phyloP scores from a whole-genome alignment of 2,888 invertebrate genomes.

The Gymnocheta viridis region DNA sequence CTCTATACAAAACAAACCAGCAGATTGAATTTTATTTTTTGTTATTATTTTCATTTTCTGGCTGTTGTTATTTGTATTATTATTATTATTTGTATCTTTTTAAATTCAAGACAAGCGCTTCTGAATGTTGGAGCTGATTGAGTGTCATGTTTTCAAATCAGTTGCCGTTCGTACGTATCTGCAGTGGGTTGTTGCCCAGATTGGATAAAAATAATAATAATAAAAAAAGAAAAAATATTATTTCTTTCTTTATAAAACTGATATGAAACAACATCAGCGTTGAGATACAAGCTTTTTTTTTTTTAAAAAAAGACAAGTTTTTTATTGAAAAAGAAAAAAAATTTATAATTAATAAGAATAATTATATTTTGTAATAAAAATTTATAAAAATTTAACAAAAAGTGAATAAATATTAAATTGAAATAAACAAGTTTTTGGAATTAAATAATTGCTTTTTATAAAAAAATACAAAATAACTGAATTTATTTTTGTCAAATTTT shows the following conservation, averaged over 20 bases:
- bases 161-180: conserved; percentile 64
- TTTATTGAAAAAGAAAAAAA: background rate
- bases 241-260: conserved; percentile 5
- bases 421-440: conserved; percentile 22
- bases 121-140: conserved; percentile 52
- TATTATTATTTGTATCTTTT: conserved; percentile 20
- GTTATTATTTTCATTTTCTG: background rate
- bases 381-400: conserved; percentile 16
- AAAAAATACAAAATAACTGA: background rate
- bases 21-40: conserved; percentile 40
- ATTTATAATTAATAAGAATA: background rate
- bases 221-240: conserved; percentile 2
- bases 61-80: conserved; percentile 17
- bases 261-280: conserved; percentile 53
- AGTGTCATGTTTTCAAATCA: conserved; percentile 55
- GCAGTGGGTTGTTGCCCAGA: conserved; percentile 65
- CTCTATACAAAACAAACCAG: conserved; percentile 39
- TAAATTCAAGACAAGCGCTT: conserved; percentile 50
- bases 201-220: conserved; percentile 50
- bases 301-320: conserved; percentile 33
- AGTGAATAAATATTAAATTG: background rate
- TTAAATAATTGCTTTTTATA: background rate
- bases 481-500: background rate
- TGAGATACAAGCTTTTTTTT: conserved; percentile 57
- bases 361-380: background rate